Percentiles rank a stretch among this genome's conserved stretches.
Conservation (phyloP, 2,113 vertebrate species). For the Caranx ignobilis region DNA sequence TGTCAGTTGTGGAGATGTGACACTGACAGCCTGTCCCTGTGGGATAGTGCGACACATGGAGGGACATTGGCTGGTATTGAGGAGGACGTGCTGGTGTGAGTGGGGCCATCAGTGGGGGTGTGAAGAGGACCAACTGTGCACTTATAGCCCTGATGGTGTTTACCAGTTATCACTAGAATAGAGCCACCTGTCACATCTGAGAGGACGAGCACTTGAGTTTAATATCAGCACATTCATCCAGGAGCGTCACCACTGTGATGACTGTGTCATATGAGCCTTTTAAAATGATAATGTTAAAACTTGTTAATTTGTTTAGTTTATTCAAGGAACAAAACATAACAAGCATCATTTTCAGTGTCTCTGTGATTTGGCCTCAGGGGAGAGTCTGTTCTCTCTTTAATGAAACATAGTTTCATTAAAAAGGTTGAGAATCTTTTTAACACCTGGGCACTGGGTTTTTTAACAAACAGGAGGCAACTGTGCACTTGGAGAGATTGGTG, state of each 20-base stretch:
- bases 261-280: not conserved
- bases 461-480: too few relatives aligned
- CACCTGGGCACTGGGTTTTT: too few relatives aligned
- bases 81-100: constrained; percentile 27
- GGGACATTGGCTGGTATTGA: constrained; percentile 26
- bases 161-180: constrained; percentile 34
- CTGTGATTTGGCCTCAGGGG: too few relatives aligned
- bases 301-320: not conserved
- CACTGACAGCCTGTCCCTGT: constrained; percentile 50
- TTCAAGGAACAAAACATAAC: not conserved
- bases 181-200: constrained; percentile 59
- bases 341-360: not conserved
- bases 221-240: not conserved
- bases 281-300: not conserved
- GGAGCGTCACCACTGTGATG: not conserved
- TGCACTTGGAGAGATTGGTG: too few relatives aligned
- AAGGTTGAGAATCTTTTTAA: too few relatives aligned
- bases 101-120: constrained; percentile 43
- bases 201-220: not conserved
- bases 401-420: too few relatives aligned
- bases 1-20: constrained; percentile 24
- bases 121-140: constrained; percentile 72
- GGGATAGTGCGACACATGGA: constrained; percentile 44
- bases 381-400: too few relatives aligned
- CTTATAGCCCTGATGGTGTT: constrained; percentile 69